These are phyloP conservation scores for Cairina moschata DNA, from an alignment of 2,113 vertebrate species.

Conservation along the genomic window DNA sequence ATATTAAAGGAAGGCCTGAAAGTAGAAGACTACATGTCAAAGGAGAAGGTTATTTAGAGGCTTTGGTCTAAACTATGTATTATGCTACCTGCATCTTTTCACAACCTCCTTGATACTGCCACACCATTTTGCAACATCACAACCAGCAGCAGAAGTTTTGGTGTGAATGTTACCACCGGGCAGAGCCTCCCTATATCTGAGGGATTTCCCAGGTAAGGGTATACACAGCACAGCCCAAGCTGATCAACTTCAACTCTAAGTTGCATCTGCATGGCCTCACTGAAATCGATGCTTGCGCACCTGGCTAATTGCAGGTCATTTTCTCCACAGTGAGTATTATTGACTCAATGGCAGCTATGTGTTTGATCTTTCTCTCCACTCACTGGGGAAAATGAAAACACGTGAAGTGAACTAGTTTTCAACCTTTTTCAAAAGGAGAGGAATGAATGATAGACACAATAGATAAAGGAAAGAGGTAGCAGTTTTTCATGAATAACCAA, in stretches of 20 bases:
- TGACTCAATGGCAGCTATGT: background rate
- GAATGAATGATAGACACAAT: background rate
- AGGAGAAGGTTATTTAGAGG: background rate
- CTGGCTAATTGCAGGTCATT: constrained; percentile 17
- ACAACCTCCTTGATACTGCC: background rate
- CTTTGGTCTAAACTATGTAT: background rate
- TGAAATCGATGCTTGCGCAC: accelerated
- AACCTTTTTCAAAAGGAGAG: background rate
- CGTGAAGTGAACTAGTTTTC: background rate
- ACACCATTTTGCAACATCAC: background rate
- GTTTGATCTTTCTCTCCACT: background rate
- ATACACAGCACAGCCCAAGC: background rate
- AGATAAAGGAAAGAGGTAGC: background rate
- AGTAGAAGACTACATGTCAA: background rate
- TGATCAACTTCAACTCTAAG: background rate
- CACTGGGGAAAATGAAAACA: background rate
- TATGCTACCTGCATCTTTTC: background rate
- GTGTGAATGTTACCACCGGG: background rate
- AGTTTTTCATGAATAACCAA: constrained; percentile 32
- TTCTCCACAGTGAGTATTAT: background rate
- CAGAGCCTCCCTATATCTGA: background rate
- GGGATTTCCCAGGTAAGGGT: background rate
- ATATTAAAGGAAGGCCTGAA: background rate
- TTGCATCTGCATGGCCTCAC: background rate
- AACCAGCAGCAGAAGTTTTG: background rate